A percentile compares a stretch with the other conserved stretches of the same genome.
phyloP scores from a whole-genome alignment of 1,140 invertebrate genomes.

The Zaprionus davidi region DNA sequence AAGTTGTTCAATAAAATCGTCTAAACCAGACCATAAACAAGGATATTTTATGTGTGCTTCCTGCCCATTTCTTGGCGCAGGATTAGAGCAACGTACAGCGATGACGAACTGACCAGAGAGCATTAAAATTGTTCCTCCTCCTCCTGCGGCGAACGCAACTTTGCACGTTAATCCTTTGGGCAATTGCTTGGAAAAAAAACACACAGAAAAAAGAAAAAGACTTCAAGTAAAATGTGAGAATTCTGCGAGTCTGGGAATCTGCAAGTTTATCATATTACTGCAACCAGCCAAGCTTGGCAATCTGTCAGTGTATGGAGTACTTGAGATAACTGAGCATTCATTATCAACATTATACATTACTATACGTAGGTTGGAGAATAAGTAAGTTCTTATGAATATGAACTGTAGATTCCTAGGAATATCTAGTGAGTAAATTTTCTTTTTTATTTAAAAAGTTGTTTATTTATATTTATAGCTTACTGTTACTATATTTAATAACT shows the following conservation, averaged over 20 bases:
- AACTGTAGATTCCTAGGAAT: too few relatives aligned
- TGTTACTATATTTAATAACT: too few relatives aligned
- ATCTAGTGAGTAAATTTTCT: too few relatives aligned
- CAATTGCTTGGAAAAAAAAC: conserved; percentile 62
- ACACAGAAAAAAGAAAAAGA: too few relatives aligned
- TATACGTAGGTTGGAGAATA: too few relatives aligned
- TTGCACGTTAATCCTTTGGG: conserved; percentile 45
- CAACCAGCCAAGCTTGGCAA: background rate
- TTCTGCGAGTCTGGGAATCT: background rate
- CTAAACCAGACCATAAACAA: conserved; percentile 83
- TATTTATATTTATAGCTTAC: too few relatives aligned
- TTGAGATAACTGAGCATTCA: background rate
- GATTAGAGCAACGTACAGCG: conserved; percentile 50
- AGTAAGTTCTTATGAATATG: too few relatives aligned
- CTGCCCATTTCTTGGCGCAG: conserved; percentile 52
- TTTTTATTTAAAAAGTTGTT: too few relatives aligned
- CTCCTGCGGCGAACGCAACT: conserved; percentile 29
- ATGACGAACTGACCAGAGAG: conserved; percentile 40
- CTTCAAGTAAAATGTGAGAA: conserved; percentile 18
- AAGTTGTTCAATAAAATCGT: conserved; percentile 84
- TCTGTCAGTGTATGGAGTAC: conserved; percentile 27
- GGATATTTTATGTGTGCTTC: conserved; percentile 74
- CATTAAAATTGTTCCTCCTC: conserved; percentile 36
- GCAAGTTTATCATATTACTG: background rate
- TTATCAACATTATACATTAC: too few relatives aligned